A percentile compares a stretch with the other conserved stretches of the same genome.
phyloP scores from a whole-genome alignment of 2,888 invertebrate genomes.

The Tillus elongatus region DNA sequence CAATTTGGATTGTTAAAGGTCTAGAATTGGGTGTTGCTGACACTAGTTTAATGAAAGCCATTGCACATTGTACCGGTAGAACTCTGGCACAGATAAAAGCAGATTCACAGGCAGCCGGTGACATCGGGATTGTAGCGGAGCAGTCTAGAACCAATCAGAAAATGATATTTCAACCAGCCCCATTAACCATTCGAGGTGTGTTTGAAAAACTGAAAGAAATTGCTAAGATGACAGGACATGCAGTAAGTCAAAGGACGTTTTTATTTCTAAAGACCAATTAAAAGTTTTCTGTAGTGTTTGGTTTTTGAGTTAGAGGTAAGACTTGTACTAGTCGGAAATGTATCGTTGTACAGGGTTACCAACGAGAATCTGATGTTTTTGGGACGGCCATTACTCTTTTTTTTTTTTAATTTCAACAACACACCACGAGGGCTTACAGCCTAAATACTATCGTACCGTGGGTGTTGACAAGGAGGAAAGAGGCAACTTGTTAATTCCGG shows the following conservation, averaged over 20 bases:
- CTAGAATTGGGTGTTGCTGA: conserved; percentile 92
- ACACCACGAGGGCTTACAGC: too few species aligned
- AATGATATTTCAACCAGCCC: conserved; percentile 78
- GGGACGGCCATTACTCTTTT: too few species aligned
- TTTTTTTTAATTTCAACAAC: too few species aligned
- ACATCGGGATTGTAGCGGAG: conserved; percentile 87
- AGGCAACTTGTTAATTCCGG: too few species aligned
- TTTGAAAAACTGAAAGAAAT: conserved; percentile 79
- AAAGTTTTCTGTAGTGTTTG: too few species aligned
- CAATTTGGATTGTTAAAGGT: conserved; percentile 40
- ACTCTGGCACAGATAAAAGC: conserved; percentile 73
- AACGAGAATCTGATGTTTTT: background rate
- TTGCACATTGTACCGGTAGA: conserved; percentile 82
- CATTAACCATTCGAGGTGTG: conserved; percentile 64
- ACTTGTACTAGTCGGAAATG: too few species aligned
- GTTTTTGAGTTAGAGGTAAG: too few species aligned
- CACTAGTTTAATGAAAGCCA: conserved; percentile 86
- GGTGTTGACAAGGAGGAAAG: too few species aligned
- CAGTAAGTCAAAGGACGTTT: too few species aligned
- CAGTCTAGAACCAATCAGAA: conserved; percentile 74
- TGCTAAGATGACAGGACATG: conserved; percentile 72
- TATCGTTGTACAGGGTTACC: too few species aligned
- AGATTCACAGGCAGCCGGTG: conserved; percentile 65
- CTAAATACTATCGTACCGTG: too few species aligned
- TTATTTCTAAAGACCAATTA: too few species aligned